These are phyloP conservation scores for Gnathonemus longibarbis DNA, from an alignment of 2,113 vertebrate species.

Conservation along the genomic window DNA sequence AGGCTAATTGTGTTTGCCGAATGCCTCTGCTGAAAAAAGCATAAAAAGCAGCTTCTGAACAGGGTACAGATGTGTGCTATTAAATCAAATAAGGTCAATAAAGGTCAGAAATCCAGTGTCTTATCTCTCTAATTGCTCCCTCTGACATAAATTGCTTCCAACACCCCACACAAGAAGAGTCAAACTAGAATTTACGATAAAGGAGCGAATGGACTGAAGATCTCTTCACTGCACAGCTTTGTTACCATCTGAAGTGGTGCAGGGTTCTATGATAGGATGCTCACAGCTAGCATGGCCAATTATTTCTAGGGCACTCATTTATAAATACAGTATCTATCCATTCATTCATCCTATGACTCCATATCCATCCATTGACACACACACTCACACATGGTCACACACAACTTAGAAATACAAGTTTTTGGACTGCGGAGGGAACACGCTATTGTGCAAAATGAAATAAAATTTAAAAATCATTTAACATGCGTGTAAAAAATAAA, in stretches of 20 bases:
- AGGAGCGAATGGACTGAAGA: neutral
- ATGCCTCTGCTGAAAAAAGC: constrained; percentile 25
- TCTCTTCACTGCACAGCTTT: neutral
- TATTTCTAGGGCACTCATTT: neutral
- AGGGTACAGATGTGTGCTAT: neutral
- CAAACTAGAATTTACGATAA: neutral
- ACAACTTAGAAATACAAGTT: neutral
- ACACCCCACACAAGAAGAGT: neutral
- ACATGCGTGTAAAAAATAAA: neutral
- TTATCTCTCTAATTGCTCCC: neutral
- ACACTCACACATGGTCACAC: neutral
- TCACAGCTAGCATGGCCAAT: neutral
- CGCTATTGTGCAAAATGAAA: neutral
- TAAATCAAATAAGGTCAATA: constrained; percentile 3
- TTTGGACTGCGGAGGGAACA: neutral
- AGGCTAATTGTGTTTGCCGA: constrained; percentile 72
- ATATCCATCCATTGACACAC: neutral
- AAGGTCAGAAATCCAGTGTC: neutral
- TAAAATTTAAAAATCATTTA: neutral
- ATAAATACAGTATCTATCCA: neutral
- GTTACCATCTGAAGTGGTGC: neutral
- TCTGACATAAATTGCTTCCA: neutral
- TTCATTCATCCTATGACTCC: neutral
- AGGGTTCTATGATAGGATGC: neutral
- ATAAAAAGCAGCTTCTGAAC: neutral